phyloP scores from a whole-genome alignment of 2,113 vertebrate genomes.

The Oostethus manadensis region DNA sequence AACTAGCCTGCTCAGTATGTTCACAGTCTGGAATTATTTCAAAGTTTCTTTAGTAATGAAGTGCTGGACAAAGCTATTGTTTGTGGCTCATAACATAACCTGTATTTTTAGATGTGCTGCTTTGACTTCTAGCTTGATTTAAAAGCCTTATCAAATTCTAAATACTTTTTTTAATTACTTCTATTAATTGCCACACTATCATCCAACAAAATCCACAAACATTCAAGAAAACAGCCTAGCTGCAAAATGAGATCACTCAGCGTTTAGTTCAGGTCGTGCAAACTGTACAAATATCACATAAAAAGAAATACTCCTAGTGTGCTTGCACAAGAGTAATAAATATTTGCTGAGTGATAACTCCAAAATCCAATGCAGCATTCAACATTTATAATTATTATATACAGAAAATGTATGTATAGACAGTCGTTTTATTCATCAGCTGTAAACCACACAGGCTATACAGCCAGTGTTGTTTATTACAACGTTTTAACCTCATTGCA shows the following conservation, averaged over 20 bases:
- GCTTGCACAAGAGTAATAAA: no score
- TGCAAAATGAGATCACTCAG: no score
- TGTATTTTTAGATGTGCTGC: not conserved
- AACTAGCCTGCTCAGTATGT: no score
- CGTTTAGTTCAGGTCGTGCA: no score
- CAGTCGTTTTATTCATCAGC: conserved; percentile 2
- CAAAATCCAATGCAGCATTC: not conserved
- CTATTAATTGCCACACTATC: not conserved
- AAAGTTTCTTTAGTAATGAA: no score
- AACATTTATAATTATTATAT: not conserved
- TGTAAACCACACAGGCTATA: not conserved
- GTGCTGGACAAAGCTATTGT: no score
- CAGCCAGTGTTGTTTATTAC: conserved; percentile 13
- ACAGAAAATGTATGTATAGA: not conserved
- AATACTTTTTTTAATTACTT: not conserved
- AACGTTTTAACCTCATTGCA: conserved; percentile 16
- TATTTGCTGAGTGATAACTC: not conserved
- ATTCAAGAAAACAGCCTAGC: not conserved
- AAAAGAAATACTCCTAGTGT: no score
- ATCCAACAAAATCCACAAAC: not conserved
- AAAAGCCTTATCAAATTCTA: not conserved
- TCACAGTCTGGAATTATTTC: no score
- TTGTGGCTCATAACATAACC: not conserved
- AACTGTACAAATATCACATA: not conserved
- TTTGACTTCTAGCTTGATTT: not conserved